A percentile compares a stretch with the other conserved stretches of the same genome.
These are phyloP conservation scores for Trichoplax adhaerens DNA, from an alignment of 37 sponge, comb jelly and placozoan species.

Conservation along the genomic window DNA sequence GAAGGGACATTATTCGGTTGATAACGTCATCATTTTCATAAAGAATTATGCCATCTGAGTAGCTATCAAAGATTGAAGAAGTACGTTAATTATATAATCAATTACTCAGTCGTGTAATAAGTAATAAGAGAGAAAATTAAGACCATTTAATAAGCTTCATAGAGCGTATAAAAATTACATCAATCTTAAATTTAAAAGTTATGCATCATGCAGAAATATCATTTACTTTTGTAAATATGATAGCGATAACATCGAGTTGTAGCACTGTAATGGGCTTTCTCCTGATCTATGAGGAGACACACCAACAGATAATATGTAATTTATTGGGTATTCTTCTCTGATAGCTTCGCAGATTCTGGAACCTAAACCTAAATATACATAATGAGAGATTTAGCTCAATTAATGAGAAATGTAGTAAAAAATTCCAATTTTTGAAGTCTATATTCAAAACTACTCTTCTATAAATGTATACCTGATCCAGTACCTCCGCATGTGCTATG, in stretches of 20 bases:
- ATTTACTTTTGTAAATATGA: slow-evolving; percentile 24
- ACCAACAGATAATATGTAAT: slow-evolving; percentile 31
- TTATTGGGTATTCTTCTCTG: slow-evolving; percentile 35
- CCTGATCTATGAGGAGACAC: slow-evolving; percentile 59
- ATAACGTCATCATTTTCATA: slow-evolving; percentile 48
- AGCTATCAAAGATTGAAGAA: no score
- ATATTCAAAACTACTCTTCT: no score
- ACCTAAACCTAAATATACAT: slow-evolving; percentile 28
- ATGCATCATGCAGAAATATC: no score
- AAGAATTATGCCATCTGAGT: slow-evolving; percentile 46
- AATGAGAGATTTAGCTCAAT: not conserved
- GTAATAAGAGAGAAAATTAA: no score
- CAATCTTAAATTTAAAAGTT: no score
- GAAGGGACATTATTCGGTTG: not conserved
- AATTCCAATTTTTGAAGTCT: no score
- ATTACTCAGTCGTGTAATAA: no score
- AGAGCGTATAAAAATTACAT: no score
- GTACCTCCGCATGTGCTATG: slow-evolving; percentile 83
- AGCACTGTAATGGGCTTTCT: slow-evolving; percentile 79
- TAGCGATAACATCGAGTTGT: slow-evolving; percentile 58
- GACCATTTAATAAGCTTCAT: no score
- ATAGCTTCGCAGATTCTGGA: slow-evolving; percentile 39
- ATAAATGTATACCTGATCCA: slow-evolving; percentile 36
- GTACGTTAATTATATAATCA: no score
- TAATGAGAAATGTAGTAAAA: no score